Evolutionary conservation across 2,888 invertebrate genomes (phyloP).

Genomic region (Oligia latruncula): DNA sequence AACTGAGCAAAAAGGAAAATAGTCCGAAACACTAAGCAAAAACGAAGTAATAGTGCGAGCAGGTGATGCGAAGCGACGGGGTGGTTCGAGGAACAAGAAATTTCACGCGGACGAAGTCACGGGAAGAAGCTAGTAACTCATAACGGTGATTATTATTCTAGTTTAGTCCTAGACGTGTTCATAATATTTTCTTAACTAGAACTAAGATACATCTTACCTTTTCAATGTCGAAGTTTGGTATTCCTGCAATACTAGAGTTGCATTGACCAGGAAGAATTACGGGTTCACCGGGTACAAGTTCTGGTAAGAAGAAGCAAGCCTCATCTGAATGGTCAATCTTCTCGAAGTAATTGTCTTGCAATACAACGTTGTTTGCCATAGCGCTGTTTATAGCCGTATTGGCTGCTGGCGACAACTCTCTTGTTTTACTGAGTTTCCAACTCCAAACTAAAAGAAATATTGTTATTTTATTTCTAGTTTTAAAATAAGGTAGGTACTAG

Average conservation of each 20-base stretch:
- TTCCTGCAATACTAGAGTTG: slow-evolving; percentile 73
- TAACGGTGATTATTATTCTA: not conserved
- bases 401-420: slow-evolving; percentile 66
- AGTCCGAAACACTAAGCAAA: no score
- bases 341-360: slow-evolving; percentile 78
- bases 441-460: slow-evolving; percentile 77
- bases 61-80: no score
- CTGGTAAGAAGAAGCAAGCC: slow-evolving; percentile 82
- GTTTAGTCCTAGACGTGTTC: not conserved
- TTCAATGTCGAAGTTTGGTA: slow-evolving; percentile 74
- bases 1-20: no score
- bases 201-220: slow-evolving; percentile 70
- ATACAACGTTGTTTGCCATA: slow-evolving; percentile 71
- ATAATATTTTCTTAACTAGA: not conserved
- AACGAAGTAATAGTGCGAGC: no score
- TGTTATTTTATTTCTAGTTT: not conserved
- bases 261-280: slow-evolving; percentile 81
- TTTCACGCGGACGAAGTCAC: no score
- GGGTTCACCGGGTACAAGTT: slow-evolving; percentile 74
- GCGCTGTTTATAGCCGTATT: slow-evolving; percentile 70
- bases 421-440: slow-evolving; percentile 83
- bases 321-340: slow-evolving; percentile 75
- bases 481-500: not conserved
- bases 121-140: not conserved
- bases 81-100: no score